Base-by-base conservation (phyloP, 2,113 vertebrate genomes). In the Atrichornis clamosus region DNA sequence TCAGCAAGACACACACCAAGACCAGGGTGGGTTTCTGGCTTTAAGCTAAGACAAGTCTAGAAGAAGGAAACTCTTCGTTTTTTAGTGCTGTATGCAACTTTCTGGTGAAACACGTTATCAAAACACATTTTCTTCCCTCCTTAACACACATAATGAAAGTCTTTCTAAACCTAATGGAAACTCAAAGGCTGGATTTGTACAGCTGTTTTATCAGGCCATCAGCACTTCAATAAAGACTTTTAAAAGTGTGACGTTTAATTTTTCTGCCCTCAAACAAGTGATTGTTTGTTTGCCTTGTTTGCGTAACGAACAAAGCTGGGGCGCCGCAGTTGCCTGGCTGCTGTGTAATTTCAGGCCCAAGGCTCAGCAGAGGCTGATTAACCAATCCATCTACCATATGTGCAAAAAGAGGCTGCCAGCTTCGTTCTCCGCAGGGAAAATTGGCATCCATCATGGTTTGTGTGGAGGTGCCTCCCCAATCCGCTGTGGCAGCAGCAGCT, bases 311-410 rank as follows among this genome's bases (percentile, higher is more conserved):
- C 98, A 98, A 98, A 97, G 97, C 97, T 50, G 62, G 63, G 87
- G 65, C 80, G 13, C 97, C 21, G 79, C 96, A 96, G 97, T 98
- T 97, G 96, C 97, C 97, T 98, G 97, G 97, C 96, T 97, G 97
- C 97, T 97, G 70, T 97, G 93, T 97, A 94, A 97, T 98, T 98
- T 97, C 93, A 97, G 97, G 97, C 97, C 97, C 97, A 97, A 95
- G 96, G 97, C 98, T 98, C 98, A 98, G 98, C 97, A 97, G 97
- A 98, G 90, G 89, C 97, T 98, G 98, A 98, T 98, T 98, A 98
- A 97, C 98, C 98, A 98, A 98, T 98, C 97, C 98, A 98, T 99
- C 98, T 98, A 98, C 98, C 99, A 99, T 99, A 99, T 99, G 99
- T 98, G 98, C 98, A 97, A 93, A 94, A 93, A 98, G 97, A 97